Evolutionary conservation across 2,113 vertebrate genomes (phyloP).

Genomic region (Microcebus tavaratra): DNA sequence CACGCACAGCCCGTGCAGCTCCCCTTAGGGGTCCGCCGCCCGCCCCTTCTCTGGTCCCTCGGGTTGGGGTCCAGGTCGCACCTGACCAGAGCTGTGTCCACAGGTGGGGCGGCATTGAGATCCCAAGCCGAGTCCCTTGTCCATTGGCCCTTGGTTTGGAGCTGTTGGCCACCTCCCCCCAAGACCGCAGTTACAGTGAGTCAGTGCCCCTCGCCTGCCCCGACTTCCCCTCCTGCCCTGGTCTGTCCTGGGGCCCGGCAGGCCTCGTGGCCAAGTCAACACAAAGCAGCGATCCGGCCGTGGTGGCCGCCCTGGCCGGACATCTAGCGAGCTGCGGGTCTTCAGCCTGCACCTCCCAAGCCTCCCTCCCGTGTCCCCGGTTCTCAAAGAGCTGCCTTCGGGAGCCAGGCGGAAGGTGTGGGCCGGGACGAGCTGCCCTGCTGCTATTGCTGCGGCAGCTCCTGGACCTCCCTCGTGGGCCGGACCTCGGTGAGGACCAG

Average conservation of each 20-base stretch:
- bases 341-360: rapidly evolving
- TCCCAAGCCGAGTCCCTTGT: rapidly evolving
- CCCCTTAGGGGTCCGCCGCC: not conserved
- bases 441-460: too few species aligned
- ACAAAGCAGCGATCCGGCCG: not conserved
- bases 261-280: not conserved
- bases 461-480: not conserved
- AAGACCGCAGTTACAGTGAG: too few species aligned
- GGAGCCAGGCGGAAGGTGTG: not conserved
- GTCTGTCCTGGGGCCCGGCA: too few species aligned
- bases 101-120: not conserved
- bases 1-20: not conserved
- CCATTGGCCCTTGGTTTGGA: not conserved
- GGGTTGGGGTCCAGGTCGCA: too few species aligned
- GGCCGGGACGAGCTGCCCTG: not conserved
- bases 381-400: not conserved
- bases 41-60: rapidly evolving
- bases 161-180: not conserved
- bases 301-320: rapidly evolving
- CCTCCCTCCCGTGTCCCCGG: rapidly evolving
- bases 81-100: not conserved
- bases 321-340: not conserved
- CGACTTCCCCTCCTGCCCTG: not conserved
- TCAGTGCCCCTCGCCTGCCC: not conserved
- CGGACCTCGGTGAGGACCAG: rapidly evolving